Conservation (phyloP, 2,888 invertebrate species). For the Odontothrips loti region DNA sequence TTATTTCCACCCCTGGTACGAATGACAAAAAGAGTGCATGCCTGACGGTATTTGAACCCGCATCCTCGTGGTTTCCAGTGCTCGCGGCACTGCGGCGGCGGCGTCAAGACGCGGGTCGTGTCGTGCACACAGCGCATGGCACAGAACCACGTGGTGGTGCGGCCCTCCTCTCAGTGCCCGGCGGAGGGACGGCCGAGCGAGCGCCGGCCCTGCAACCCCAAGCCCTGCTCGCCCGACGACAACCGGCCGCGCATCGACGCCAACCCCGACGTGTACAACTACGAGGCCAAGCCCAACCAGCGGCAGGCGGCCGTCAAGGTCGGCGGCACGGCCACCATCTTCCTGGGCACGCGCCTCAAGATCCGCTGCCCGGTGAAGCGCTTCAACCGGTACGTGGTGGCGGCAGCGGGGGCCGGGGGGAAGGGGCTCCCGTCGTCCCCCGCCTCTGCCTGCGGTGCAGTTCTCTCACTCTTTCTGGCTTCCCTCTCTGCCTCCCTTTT, state of each 20-base stretch:
- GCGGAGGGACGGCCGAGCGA: constrained; percentile 65
- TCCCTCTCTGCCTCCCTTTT: not conserved
- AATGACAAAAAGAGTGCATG: no score
- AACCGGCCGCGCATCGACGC: constrained; percentile 69
- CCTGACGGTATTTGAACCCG: no score
- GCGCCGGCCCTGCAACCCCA: constrained; percentile 79
- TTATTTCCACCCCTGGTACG: no score
- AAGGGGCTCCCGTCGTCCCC: no score
- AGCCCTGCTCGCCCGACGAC: constrained; percentile 69
- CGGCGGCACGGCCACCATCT: constrained; percentile 85
- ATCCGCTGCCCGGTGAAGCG: constrained; percentile 90
- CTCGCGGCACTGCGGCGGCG: constrained; percentile 88
- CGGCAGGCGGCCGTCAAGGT: constrained; percentile 77
- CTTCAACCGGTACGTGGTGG: constrained; percentile 49
- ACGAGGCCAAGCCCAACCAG: constrained; percentile 77
- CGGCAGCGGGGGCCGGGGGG: not conserved
- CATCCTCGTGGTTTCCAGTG: constrained; percentile 54
- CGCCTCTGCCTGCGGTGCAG: no score
- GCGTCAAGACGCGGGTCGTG: constrained; percentile 75
- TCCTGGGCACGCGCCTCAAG: constrained; percentile 86
- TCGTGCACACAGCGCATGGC: constrained; percentile 89
- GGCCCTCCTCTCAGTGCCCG: constrained; percentile 70
- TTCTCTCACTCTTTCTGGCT: not conserved
- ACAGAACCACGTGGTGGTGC: constrained; percentile 81
- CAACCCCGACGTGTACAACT: constrained; percentile 71